Conservation (phyloP, 2,113 vertebrate genomes). For the Naja naja region DNA sequence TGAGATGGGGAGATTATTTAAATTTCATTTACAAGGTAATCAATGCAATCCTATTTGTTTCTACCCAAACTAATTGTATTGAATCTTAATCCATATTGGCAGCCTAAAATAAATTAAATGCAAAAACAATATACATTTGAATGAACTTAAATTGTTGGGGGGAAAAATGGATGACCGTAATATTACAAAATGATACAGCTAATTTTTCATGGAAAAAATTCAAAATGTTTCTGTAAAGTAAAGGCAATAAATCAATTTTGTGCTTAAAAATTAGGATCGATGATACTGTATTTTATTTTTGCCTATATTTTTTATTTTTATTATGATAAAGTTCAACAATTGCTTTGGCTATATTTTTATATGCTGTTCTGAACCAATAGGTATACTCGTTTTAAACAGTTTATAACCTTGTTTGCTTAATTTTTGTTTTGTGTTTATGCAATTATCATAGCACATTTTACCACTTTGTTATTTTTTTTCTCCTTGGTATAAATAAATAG, state of each 20-base stretch:
- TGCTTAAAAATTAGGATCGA: slow-evolving; percentile 51
- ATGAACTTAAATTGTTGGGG: background rate
- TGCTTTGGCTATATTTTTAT: slow-evolving; percentile 30
- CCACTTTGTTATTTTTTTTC: slow-evolving; percentile 41
- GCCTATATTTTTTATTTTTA: background rate
- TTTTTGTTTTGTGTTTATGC: slow-evolving; percentile 25
- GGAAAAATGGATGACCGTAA: slow-evolving; percentile 39
- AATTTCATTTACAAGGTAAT: background rate
- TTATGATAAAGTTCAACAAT: background rate
- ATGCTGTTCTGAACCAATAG: slow-evolving; percentile 44
- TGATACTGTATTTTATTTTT: slow-evolving; percentile 27
- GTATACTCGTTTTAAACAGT: slow-evolving; percentile 46
- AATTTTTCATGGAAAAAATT: slow-evolving; percentile 56
- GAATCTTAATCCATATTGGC: background rate
- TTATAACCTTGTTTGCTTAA: slow-evolving; percentile 29
- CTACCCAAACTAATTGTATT: background rate
- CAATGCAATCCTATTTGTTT: background rate
- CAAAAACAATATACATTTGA: slow-evolving; percentile 6
- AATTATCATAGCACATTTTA: slow-evolving; percentile 30
- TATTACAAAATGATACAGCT: slow-evolving; percentile 46
- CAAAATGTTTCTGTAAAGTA: slow-evolving; percentile 50
- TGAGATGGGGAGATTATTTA: slow-evolving; percentile 43
- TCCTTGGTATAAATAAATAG: background rate
- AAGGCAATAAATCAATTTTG: slow-evolving; percentile 35
- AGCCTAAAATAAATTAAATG: background rate